phyloP scores from a whole-genome alignment of 2,113 vertebrate genomes.

The Sigmodon hispidus region DNA sequence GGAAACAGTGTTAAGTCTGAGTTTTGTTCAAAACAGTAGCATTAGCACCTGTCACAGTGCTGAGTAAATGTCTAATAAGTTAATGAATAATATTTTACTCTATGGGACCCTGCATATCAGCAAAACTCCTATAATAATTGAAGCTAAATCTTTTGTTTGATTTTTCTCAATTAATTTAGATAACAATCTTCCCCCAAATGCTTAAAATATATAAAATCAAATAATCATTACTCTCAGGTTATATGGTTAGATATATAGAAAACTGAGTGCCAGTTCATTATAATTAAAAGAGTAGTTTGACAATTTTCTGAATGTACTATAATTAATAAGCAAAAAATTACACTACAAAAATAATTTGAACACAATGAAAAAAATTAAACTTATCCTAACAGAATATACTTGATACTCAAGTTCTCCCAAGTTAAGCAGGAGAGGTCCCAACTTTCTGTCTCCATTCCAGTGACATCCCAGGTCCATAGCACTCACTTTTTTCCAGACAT shows the following conservation, averaged over 20 bases:
- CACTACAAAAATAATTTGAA: neutral
- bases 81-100: slow-evolving; percentile 7
- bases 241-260: neutral
- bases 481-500: neutral
- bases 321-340: slow-evolving; percentile 47
- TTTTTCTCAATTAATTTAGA: slow-evolving; percentile 27
- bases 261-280: slow-evolving; percentile 28
- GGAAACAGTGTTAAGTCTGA: neutral
- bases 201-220: slow-evolving; percentile 38
- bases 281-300: slow-evolving; percentile 26
- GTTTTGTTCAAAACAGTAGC: slow-evolving; percentile 9
- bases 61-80: slow-evolving; percentile 18
- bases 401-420: slow-evolving; percentile 10
- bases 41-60: neutral
- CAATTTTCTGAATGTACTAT: slow-evolving; percentile 41
- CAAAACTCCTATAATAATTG: neutral
- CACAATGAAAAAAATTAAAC: slow-evolving; percentile 4
- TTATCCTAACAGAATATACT: slow-evolving; percentile 17
- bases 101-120: neutral
- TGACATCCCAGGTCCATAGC: neutral
- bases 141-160: neutral
- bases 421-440: neutral
- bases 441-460: neutral
- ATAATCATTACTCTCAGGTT: neutral
- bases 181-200: neutral